Base-by-base conservation (phyloP, 2,888 invertebrate genomes). In the Lithophane semibrunnea region DNA sequence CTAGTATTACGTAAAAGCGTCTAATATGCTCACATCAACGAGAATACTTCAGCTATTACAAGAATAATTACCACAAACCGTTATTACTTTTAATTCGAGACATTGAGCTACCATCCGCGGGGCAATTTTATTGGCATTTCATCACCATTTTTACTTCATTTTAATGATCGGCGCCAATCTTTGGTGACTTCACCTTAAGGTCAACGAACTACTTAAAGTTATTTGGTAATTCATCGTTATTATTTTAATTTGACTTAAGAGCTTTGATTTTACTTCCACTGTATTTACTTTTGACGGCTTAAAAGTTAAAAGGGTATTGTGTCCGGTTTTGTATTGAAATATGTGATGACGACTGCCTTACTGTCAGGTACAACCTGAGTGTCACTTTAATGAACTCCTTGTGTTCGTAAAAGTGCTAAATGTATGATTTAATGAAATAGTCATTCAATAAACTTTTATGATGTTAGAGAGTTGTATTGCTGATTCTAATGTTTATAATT, bases 121-220 rank as follows among this genome's bases (percentile, higher is more conserved):
- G 60, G 75, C 87, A 86, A 89, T 90, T 90, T 90, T 89, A 92
- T 91, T 88, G 90, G 84, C 88, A 88, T 92, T 92, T 91, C 90
- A 88, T 92, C 92, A 86, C 90, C 85, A 75, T 69, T 69, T 82
- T 85, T 72, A 65, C 64, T 83, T 78, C 0, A 60, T 44, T 80
- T 86, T 88, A 87, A 91, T 79, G 64, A 88, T 87, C 86, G 86
- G 88, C 89, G 86, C 83, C 88, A 88, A 90, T 91, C 90, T 90
- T 61, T 80, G 66, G 77, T 63, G 47, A 70, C 70, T 70, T 79
- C 70, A 89, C 88, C 85, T 87, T 89, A 89, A 88, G 83, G 86
- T 82, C 87, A 80, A 79, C 84, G 76, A 77, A 81, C 85, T 80
- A 85, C 81, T 83, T 80, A 71, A 77, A 82, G 67, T 77, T 75